Evolutionary conservation across 1,140 invertebrate species (phyloP), one percentile per base, ranked within the genome.

Genomic region (Ylistrum balloti): DNA sequence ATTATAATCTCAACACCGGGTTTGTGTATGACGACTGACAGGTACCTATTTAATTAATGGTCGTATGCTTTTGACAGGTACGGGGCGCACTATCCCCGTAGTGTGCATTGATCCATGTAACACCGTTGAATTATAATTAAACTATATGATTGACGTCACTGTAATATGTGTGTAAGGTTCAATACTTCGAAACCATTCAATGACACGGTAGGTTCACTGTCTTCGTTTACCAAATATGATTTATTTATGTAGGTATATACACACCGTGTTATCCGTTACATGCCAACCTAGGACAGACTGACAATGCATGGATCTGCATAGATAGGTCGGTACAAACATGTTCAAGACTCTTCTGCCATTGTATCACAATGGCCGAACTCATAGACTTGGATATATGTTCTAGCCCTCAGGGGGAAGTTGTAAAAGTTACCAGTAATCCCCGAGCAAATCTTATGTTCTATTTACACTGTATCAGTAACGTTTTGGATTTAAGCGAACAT

Each of bases 221-320:
- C 56, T 74, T 74, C 56, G 56, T 74, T 74, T 74, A 74, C 56
- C 5, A 74, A 74, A 28, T 74, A 74, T 74, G 56, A 74, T 74
- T 74, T 74, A 74, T 74, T 74, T 74, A 74, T 74, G 17, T 17
- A 9, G n/a, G 56, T 74, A 74, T 74, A 74, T 17, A 74, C 28
- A 74, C 5, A 74, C 22, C 0, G 9, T 5, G n/a, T 74, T 74
- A 22, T 74, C 13, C 56, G 56, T 74, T 22, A 74, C 56, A 74
- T 74, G 56, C 56, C 56, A 74, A 74, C 56, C n/a, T 5, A 9
- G 11, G 56, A 74, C 56, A 74, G 56, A 74, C 56, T 74, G 56
- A 74, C 56, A 74, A 74, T 74, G 56, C 56, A 74, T 74, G 56
- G 56, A 74, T 74, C 56, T 74, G 56, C 56, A 74, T 28, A 74